Evolutionary conservation across 2,113 vertebrate genomes (phyloP), one percentile per base, ranked within the genome.

Genomic region (Brienomyrus longianalis): DNA sequence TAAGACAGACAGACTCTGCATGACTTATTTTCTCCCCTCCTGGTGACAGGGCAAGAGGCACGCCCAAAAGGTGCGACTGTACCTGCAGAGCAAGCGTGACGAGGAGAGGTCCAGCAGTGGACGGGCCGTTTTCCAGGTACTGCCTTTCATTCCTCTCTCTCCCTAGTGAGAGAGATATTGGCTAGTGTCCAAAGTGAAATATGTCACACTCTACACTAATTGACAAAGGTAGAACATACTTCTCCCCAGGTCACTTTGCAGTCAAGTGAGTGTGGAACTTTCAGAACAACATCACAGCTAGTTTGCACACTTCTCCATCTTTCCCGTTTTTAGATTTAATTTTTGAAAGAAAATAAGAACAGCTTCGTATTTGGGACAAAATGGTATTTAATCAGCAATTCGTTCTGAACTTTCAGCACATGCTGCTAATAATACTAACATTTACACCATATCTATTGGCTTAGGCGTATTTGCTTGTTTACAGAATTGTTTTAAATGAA

Each of bases 21-120:
- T 27, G 45, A 23, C 17, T 85, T 39, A 35, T 3, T n/a, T 80
- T 39, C 43, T 13, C 27, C 88, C 45, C 0, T 93, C 54, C 10
- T 10, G 87, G 70, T 94, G 74, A 56, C 92, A 98, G 97, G 97
- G 97, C 89, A 97, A 96, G 94, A 97, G 94, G 59, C 97, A 98
- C 80, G 94, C 96, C 85, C 93, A 96, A 90, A 97, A 96, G 90
- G 92, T 98, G 91, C 95, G 84, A 47, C 86, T 94, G 86, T 96
- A 96, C 91, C 92, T 97, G 92, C 94, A 95, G 45, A 93, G 88
- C 52, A 94, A 91, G 19, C 93, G 91, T 91, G 93, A 94, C 9
- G 96, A 96, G 91, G 91, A 90, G 91, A 94, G 80, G 89, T 91
- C 4, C n/a, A 93, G 89, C 86, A 91, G 88, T 92, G 92, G 91